Percentiles rank a stretch among this genome's conserved stretches.
Evolutionary conservation across 1,140 invertebrate genomes (phyloP).

Genomic region (Polyergus mexicanus): DNA sequence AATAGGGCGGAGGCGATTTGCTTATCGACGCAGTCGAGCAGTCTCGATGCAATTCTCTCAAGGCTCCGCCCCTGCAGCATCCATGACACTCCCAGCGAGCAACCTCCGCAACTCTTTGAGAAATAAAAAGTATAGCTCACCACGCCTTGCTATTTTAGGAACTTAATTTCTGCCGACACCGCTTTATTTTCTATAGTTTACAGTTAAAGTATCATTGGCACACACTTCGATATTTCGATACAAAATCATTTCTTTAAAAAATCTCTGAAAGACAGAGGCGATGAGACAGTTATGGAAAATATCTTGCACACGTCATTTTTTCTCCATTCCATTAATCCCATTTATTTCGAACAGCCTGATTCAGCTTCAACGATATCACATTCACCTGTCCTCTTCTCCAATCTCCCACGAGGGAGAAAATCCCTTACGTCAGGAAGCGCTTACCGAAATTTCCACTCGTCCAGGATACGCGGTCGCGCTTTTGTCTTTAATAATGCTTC

Average conservation of each 20-base stretch:
- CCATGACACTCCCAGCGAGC: slow-evolving; percentile 79
- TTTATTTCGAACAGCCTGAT: neutral
- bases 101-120: slow-evolving; percentile 71
- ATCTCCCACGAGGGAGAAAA: neutral
- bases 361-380: neutral
- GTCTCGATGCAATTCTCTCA: slow-evolving; percentile 81
- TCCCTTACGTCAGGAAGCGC: slow-evolving; percentile 57
- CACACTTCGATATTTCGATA: neutral
- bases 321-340: neutral
- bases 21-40: slow-evolving; percentile 75
- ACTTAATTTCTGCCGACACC: neutral
- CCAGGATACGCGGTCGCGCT: slow-evolving; percentile 62
- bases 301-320: neutral
- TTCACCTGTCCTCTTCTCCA: neutral
- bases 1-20: slow-evolving; percentile 46
- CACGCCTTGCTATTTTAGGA: neutral
- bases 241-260: neutral
- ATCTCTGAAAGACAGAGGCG: neutral
- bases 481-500: slow-evolving; percentile 83
- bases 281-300: neutral
- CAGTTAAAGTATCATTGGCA: neutral
- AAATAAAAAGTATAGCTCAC: slow-evolving; percentile 51
- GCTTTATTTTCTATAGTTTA: neutral
- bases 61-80: slow-evolving; percentile 83
- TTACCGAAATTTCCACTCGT: slow-evolving; percentile 44